Conservation (phyloP, 2,113 vertebrate genomes). For the Diphyllodes magnificus region DNA sequence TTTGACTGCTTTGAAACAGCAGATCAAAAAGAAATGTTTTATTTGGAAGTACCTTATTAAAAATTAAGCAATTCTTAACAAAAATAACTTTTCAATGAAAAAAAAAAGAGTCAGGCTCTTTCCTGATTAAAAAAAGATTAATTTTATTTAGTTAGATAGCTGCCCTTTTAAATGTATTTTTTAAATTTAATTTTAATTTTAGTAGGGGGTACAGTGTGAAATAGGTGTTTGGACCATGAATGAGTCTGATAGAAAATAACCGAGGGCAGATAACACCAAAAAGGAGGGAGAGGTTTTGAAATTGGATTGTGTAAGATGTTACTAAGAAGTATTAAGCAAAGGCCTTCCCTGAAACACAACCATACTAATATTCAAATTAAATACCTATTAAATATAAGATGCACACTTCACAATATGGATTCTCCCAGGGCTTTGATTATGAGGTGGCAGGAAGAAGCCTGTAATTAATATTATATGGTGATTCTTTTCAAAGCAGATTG, state of each 20-base stretch:
- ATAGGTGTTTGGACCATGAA: background rate
- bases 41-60: background rate
- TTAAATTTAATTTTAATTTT: background rate
- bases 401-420: background rate
- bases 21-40: background rate
- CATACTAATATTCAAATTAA: background rate
- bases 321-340: conserved; percentile 9
- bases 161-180: background rate
- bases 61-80: background rate
- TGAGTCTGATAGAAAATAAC: background rate
- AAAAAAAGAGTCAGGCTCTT: background rate
- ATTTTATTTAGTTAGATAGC: background rate
- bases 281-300: background rate
- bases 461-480: conserved; percentile 3
- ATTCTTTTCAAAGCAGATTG: background rate
- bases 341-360: background rate
- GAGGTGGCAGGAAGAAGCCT: background rate
- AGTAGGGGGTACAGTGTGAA: background rate
- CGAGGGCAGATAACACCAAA: background rate
- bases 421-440: conserved; percentile 16
- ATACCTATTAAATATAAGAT: conserved; percentile 8
- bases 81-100: background rate
- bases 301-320: background rate
- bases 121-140: background rate
- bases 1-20: background rate